Evolutionary conservation across 2,888 invertebrate species (phyloP).

Genomic region (Abscondita cerata): DNA sequence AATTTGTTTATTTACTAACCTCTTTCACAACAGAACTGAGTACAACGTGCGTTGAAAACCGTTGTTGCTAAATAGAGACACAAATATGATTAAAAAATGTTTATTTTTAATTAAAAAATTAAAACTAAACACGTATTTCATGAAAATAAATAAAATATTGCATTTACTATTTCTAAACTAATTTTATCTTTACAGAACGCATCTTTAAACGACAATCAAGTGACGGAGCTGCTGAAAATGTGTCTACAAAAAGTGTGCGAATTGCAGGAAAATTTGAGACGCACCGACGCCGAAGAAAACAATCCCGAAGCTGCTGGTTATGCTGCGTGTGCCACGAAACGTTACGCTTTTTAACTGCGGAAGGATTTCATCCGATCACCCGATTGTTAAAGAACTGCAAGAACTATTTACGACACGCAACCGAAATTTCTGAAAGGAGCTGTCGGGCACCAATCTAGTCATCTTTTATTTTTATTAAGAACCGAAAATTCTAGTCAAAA

Average conservation of each 20-base stretch:
- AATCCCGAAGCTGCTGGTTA: conserved; percentile 63
- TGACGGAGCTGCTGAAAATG: conserved; percentile 56
- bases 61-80: no score
- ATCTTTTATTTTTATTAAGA: not conserved
- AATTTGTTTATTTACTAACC: no score
- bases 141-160: no score
- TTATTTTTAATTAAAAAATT: no score
- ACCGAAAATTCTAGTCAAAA: conserved; percentile 7
- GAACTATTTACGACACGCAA: conserved; percentile 33
- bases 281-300: conserved; percentile 51
- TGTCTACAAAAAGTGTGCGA: conserved; percentile 61
- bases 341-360: conserved; percentile 59
- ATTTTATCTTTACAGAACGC: conserved; percentile 15
- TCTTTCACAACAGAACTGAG: no score
- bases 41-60: no score
- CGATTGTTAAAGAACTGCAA: conserved; percentile 58
- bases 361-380: conserved; percentile 60
- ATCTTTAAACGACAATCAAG: conserved; percentile 27
- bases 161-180: no score
- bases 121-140: no score
- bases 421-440: no score
- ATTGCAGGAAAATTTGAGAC: conserved; percentile 58
- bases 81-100: no score
- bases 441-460: conserved; percentile 9
- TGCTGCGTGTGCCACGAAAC: conserved; percentile 62